A percentile compares a stretch with the other conserved stretches of the same genome.
Evolutionary conservation across 1,140 invertebrate genomes (phyloP).

Genomic region (Mya arenaria): DNA sequence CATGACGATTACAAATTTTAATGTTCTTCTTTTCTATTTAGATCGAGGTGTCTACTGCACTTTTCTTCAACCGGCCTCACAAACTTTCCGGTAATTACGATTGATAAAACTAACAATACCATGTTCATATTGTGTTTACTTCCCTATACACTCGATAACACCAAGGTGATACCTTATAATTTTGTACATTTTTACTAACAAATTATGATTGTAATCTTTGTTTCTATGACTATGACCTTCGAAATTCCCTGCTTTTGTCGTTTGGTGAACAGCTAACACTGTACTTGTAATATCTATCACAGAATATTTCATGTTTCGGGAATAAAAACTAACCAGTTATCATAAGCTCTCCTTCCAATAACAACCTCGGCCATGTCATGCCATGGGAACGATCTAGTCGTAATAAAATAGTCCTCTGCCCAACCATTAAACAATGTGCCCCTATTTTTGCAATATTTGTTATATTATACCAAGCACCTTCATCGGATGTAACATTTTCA

Average conservation of each 20-base stretch:
- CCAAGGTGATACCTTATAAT: slow-evolving; percentile 59
- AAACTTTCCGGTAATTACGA: no score
- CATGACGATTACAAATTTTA: no score
- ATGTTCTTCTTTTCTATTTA: no score
- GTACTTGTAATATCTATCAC: slow-evolving; percentile 66
- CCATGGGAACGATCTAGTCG: slow-evolving; percentile 64
- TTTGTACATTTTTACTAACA: slow-evolving; percentile 56
- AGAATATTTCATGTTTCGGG: slow-evolving; percentile 49
- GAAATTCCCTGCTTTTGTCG: slow-evolving; percentile 65
- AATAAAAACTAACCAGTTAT: slow-evolving; percentile 69
- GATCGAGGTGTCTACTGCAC: no score
- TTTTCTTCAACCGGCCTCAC: no score
- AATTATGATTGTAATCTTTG: slow-evolving; percentile 57
- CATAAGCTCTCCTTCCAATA: slow-evolving; percentile 66
- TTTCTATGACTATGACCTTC: slow-evolving; percentile 59
- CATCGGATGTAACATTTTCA: slow-evolving; percentile 53
- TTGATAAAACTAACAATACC: no score
- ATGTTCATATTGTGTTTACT: slow-evolving; percentile 28
- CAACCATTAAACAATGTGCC: slow-evolving; percentile 60
- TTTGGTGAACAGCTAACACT: slow-evolving; percentile 68
- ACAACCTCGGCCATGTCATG: slow-evolving; percentile 66
- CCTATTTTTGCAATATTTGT: slow-evolving; percentile 36
- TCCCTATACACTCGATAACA: slow-evolving; percentile 46
- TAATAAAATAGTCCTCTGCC: slow-evolving; percentile 71
- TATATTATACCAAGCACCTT: slow-evolving; percentile 56